Conservation (phyloP, 2,797 vertebrate species). For the Microcaecilia unicolor region DNA sequence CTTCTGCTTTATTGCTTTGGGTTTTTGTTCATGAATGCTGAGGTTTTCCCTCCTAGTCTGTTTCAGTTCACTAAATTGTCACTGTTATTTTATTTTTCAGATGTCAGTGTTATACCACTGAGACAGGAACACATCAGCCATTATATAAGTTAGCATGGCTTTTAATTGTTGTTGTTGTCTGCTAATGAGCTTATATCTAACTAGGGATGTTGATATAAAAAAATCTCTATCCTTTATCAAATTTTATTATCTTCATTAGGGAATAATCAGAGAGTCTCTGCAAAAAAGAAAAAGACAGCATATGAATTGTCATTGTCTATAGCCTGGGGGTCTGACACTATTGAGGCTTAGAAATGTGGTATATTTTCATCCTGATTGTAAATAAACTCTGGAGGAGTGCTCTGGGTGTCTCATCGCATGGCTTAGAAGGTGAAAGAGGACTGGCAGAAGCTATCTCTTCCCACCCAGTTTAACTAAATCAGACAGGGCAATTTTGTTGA, state of each 20-base stretch:
- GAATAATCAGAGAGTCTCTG: slow-evolving; percentile 18
- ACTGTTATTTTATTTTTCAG: slow-evolving; percentile 13
- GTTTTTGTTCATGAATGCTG: slow-evolving; percentile 3
- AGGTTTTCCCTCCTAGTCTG: slow-evolving; percentile 2
- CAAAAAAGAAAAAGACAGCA: slow-evolving; percentile 20
- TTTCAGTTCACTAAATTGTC: slow-evolving; percentile 20
- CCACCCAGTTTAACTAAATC: slow-evolving; percentile 46
- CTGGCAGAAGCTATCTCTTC: slow-evolving; percentile 41
- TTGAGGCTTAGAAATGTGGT: slow-evolving; percentile 33
- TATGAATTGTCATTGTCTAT: slow-evolving; percentile 10
- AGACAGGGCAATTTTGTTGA: slow-evolving; percentile 50
- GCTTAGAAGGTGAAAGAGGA: slow-evolving; percentile 28
- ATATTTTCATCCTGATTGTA: slow-evolving; percentile 30
- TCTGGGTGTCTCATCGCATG: slow-evolving; percentile 23
- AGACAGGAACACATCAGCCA: neutral
- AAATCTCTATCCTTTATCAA: neutral
- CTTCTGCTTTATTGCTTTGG: neutral
- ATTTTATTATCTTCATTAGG: slow-evolving; percentile 4
- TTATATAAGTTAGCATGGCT: slow-evolving; percentile 12
- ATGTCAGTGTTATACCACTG: neutral
- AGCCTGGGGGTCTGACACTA: slow-evolving; percentile 12
- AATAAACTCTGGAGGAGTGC: slow-evolving; percentile 26
- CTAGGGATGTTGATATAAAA: neutral
- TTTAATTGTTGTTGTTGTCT: slow-evolving; percentile 6
- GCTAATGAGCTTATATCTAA: slow-evolving; percentile 13